Evolutionary conservation across 2,888 invertebrate species (phyloP).

Genomic region (Copidosoma aretas): DNA sequence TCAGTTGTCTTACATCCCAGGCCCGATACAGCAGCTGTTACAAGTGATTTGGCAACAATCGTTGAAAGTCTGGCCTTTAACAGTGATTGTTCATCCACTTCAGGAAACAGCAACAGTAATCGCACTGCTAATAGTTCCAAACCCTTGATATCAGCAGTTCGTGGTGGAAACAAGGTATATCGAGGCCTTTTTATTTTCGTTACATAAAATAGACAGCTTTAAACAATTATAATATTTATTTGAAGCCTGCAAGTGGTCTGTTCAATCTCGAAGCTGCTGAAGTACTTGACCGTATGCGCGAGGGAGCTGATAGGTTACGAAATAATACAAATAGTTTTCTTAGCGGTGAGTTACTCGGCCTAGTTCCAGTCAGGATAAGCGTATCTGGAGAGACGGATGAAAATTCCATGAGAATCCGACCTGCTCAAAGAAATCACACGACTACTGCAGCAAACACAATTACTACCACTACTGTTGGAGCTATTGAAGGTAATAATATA

Average conservation of each 20-base stretch:
- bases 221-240: conserved; percentile 21
- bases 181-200: no score
- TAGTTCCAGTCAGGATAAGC: conserved; percentile 66
- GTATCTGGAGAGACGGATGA: conserved; percentile 60
- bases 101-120: conserved; percentile 70
- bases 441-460: conserved; percentile 53
- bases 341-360: conserved; percentile 72
- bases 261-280: conserved; percentile 68
- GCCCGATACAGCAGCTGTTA: conserved; percentile 66
- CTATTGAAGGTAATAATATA: conserved; percentile 43
- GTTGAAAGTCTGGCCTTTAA: conserved; percentile 80
- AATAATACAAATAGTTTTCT: conserved; percentile 82
- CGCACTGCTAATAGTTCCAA: conserved; percentile 62
- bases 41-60: conserved; percentile 82
- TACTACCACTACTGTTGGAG: conserved; percentile 49
- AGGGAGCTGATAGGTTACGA: conserved; percentile 75
- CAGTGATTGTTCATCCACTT: conserved; percentile 57
- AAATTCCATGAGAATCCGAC: conserved; percentile 57
- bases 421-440: conserved; percentile 56
- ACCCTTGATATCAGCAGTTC: conserved; percentile 54
- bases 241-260: conserved; percentile 53
- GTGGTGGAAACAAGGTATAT: conserved; percentile 59
- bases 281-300: conserved; percentile 72
- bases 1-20: conserved; percentile 69
- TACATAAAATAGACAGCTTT: no score